These are phyloP conservation scores for Scomber scombrus DNA, from an alignment of 2,113 vertebrate genomes.

Conservation along the genomic window DNA sequence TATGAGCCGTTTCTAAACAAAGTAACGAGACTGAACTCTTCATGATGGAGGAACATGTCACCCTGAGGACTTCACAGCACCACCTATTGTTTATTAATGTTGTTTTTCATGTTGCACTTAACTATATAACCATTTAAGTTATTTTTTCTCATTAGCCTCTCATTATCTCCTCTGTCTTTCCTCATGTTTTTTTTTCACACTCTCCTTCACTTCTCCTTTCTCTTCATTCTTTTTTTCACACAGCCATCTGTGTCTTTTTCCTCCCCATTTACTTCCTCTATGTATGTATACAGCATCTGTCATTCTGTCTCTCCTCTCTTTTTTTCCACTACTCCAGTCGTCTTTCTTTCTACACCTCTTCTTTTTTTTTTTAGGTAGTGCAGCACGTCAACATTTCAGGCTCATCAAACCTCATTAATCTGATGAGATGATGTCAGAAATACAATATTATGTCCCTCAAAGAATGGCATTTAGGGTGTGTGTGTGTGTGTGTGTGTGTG, in stretches of 20 bases:
- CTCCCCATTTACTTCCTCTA: neutral
- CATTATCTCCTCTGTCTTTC: neutral
- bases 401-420: neutral
- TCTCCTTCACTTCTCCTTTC: neutral
- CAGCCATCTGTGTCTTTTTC: neutral
- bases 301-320: neutral
- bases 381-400: neutral
- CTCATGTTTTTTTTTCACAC: no score
- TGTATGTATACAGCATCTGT: neutral
- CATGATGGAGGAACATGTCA: no score
- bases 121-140: no score
- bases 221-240: neutral
- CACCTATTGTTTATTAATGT: neutral
- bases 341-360: no score
- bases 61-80: no score
- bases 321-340: neutral
- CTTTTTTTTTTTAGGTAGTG: no score
- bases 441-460: neutral
- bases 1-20: no score
- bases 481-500: no score
- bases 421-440: neutral
- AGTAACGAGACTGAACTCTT: no score
- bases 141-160: neutral
- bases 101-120: neutral
- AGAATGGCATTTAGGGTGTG: conserved; percentile 38